phyloP scores from a whole-genome alignment of 1,140 invertebrate genomes.

The Pogonomyrmex barbatus region DNA sequence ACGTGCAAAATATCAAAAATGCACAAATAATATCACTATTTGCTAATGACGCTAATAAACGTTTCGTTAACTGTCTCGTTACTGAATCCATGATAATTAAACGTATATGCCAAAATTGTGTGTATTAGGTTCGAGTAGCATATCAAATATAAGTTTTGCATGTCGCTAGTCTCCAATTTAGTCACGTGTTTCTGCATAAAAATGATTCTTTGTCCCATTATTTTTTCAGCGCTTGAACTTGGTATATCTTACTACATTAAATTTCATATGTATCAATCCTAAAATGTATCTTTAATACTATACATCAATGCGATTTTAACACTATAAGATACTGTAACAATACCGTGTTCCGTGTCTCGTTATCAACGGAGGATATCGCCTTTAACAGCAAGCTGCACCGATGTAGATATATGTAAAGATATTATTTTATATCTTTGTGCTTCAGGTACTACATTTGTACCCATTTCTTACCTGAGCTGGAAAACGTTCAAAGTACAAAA shows the following conservation, averaged over 20 bases:
- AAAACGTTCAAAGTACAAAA: constrained; percentile 59
- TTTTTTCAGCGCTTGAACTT: constrained; percentile 22
- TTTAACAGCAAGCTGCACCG: constrained; percentile 16
- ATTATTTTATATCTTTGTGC: constrained; percentile 55
- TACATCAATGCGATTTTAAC: constrained; percentile 56
- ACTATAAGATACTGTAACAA: constrained; percentile 59
- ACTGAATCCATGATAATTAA: constrained; percentile 5
- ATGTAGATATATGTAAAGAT: constrained; percentile 4
- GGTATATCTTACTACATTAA: constrained; percentile 31
- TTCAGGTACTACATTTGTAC: constrained; percentile 76
- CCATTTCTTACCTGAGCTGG: constrained; percentile 71
- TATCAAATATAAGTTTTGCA: constrained; percentile 50
- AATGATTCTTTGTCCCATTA: constrained; percentile 15
- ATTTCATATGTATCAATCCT: constrained; percentile 29
- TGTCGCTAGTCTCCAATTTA: constrained; percentile 32
- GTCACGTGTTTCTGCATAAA: constrained; percentile 11
- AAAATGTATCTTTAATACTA: constrained; percentile 29
- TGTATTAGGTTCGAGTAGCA: constrained; percentile 53
- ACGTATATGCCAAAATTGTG: constrained; percentile 23
- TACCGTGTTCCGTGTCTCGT: constrained; percentile 21
- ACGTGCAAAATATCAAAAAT: constrained; percentile 16
- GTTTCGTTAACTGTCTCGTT: constrained; percentile 14
- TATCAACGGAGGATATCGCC: constrained; percentile 39
- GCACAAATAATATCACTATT: constrained; percentile 28
- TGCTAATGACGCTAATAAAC: constrained; percentile 14